Percentiles rank a stretch among this genome's conserved stretches.
phyloP scores from a whole-genome alignment of 2,797 vertebrate genomes.

The Arrhamphus sclerolepis region DNA sequence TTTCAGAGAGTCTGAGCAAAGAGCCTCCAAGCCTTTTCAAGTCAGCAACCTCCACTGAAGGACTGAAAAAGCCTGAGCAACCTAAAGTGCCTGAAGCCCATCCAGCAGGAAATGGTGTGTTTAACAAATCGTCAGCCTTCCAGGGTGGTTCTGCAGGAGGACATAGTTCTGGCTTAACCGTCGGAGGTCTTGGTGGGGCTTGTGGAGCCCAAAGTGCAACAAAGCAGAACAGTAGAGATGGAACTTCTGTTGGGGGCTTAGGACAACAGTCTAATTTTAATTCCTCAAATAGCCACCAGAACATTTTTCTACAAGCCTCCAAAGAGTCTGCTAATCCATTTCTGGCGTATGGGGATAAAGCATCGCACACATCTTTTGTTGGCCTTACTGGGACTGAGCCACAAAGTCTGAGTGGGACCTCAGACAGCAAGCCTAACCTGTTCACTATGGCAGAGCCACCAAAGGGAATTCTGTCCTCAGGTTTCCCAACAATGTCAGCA shows the following conservation, averaged over 20 bases:
- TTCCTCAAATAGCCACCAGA: slow-evolving; percentile 89
- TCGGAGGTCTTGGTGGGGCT: slow-evolving; percentile 46
- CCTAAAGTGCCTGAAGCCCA: slow-evolving; percentile 85
- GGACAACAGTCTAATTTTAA: slow-evolving; percentile 81
- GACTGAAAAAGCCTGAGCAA: slow-evolving; percentile 81
- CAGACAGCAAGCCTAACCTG: slow-evolving; percentile 88
- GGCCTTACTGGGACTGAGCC: slow-evolving; percentile 68
- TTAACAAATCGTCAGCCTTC: slow-evolving; percentile 88
- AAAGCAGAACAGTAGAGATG: slow-evolving; percentile 69
- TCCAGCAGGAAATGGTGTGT: slow-evolving; percentile 84
- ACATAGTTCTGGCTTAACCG: slow-evolving; percentile 53
- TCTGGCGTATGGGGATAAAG: slow-evolving; percentile 89
- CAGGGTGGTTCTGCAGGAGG: slow-evolving; percentile 71
- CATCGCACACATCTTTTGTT: slow-evolving; percentile 87
- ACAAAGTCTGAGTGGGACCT: slow-evolving; percentile 57
- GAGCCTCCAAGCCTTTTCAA: slow-evolving; percentile 89
- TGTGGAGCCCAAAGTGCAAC: slow-evolving; percentile 56
- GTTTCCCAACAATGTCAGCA: slow-evolving; percentile 78
- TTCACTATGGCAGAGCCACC: slow-evolving; percentile 93
- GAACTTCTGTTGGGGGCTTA: slow-evolving; percentile 58
- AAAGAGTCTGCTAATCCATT: slow-evolving; percentile 96
- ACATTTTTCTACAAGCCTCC: slow-evolving; percentile 94
- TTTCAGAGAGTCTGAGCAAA: slow-evolving; percentile 90
- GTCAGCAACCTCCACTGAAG: slow-evolving; percentile 72
- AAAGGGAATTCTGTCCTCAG: slow-evolving; percentile 85